A percentile compares a stretch with the other conserved stretches of the same genome.
These are phyloP conservation scores for Tethea ocularis DNA, from an alignment of 2,888 invertebrate species.

Conservation along the genomic window DNA sequence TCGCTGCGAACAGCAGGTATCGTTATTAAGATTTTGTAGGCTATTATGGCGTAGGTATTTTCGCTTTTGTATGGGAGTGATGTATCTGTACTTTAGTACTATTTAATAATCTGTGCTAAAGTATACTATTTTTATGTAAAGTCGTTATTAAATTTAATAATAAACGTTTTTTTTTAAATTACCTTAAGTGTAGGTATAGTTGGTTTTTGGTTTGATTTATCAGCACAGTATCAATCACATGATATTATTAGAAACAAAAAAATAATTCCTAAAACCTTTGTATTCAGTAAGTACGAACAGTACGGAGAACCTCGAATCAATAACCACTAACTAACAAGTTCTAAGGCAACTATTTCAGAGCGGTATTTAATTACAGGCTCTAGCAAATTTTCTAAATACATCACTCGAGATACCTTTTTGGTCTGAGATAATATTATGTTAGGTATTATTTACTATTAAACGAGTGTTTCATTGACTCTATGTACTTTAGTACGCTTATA, in stretches of 20 bases:
- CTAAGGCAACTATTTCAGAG: neutral
- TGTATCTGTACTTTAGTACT: no score
- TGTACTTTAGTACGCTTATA: neutral
- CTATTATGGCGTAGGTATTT: no score
- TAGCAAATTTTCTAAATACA: constrained; percentile 1
- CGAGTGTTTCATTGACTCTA: neutral
- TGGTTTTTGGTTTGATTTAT: no score
- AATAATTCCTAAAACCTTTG: neutral
- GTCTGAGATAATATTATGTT: neutral
- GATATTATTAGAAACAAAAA: neutral
- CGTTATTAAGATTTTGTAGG: no score
- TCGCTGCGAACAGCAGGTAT: no score
- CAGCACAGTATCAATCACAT: no score
- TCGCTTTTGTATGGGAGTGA: no score
- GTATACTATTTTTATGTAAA: no score
- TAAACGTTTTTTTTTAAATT: neutral
- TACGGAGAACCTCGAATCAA: neutral
- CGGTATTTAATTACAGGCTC: neutral
- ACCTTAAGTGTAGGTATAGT: no score
- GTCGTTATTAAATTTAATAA: neutral
- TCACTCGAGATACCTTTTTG: neutral
- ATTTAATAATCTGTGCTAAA: no score
- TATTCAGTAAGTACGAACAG: neutral
- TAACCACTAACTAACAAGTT: neutral
- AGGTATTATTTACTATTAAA: no score